Base-by-base conservation (phyloP, 2,888 invertebrate species). In the Melitaea athalia region DNA sequence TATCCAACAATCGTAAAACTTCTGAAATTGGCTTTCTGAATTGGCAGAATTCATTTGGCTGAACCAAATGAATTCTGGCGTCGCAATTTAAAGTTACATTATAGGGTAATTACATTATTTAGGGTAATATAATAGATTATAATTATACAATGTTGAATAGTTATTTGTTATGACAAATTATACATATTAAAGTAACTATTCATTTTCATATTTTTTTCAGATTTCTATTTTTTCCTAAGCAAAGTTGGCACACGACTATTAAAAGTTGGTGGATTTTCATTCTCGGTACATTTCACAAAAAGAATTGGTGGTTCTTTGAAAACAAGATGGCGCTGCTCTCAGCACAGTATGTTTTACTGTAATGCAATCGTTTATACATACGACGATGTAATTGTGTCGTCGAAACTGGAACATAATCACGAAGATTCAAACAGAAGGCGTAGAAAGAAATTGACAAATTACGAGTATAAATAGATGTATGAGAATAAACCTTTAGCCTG, bases 321-420 rank as follows among this genome's bases (percentile, higher is more conserved):
- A 60, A 68, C 64, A 7, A 76, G 77, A 67, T 80, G 79, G 80
- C 72, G 78, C 1, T 81, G 79, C 61, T 75, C 76, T 3, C 71
- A 76, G 7, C 74, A 77, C 42, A 73, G 75, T 49, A 61, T 59
- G 4, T 64, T 57, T 5, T 75, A 75, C 3, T 84, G 83, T 47
- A 79, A 74, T 69, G 80, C 82, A 0, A 70, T 70, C 0, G 65
- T 83, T 8, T 76, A 78, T 49, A 85, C 81, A 0, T 33, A 79
- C 1, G 73, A 78, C 15, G 73, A 81, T 14, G 59, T 31, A 8
- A 72, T 82, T 2, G 33, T 77, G 0, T 64, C 63, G 0, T 63
- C 69, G 0, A 75, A 73, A 24, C 65, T 72, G 6, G 45, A 45
- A 49, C 66, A 67, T 62, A 67, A 67, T 49, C 66, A 67, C n/a